Conservation (phyloP, 2,113 vertebrate genomes). For the Nettapus auritus region DNA sequence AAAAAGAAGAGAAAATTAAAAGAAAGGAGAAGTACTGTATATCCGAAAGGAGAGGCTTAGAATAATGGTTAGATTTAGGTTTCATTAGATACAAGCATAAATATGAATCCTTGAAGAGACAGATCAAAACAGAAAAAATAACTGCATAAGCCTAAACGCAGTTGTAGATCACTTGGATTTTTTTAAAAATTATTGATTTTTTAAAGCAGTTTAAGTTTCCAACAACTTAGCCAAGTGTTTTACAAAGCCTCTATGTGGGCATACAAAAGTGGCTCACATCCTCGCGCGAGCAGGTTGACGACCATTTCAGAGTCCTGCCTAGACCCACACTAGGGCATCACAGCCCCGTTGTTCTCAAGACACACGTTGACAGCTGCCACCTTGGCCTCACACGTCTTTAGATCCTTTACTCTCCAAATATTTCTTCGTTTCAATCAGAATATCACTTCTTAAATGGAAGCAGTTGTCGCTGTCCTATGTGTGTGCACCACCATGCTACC, state of each 20-base stretch:
- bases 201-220: not conserved
- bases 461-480: accelerated
- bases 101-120: not conserved
- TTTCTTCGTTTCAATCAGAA: conserved; percentile 7
- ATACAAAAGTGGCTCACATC: not conserved
- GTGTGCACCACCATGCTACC: not conserved
- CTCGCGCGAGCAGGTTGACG: not conserved
- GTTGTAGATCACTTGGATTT: not conserved
- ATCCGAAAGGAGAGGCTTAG: not conserved
- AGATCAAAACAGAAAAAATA: not conserved
- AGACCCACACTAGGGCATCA: not conserved
- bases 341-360: not conserved
- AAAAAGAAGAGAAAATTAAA: not conserved
- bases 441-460: not conserved
- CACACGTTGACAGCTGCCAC: not conserved
- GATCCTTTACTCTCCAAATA: conserved; percentile 1
- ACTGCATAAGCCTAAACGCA: not conserved
- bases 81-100: not conserved
- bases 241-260: not conserved
- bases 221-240: not conserved
- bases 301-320: not conserved
- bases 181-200: not conserved
- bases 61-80: not conserved
- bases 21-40: not conserved
- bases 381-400: not conserved